Conservation (phyloP, 2,888 invertebrate species). For the Rhodophaea formosa region DNA sequence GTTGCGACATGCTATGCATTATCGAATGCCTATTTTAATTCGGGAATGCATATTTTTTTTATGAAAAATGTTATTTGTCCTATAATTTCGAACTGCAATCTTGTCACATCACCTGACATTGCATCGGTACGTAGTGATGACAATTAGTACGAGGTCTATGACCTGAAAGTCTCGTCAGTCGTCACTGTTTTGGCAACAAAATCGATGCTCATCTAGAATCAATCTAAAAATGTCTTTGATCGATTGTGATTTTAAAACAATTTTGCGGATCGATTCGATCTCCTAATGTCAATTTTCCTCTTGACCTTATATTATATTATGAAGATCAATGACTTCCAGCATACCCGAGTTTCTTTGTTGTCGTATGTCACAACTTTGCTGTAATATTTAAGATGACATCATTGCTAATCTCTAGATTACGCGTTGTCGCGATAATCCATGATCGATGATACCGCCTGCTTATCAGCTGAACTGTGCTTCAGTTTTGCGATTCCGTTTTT, state of each 20-base stretch:
- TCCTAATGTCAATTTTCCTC: background rate
- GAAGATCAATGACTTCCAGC: constrained; percentile 8
- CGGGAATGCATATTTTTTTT: background rate
- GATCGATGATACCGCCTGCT: constrained; percentile 7
- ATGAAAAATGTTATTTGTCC: background rate
- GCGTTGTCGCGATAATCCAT: constrained; percentile 2
- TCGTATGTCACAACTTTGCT: background rate
- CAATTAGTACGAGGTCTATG: background rate
- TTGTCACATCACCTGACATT: background rate
- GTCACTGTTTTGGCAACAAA: too few species aligned
- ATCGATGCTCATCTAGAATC: too few species aligned
- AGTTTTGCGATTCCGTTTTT: background rate
- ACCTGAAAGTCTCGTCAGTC: background rate
- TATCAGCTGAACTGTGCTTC: background rate
- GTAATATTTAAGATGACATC: constrained; percentile 1
- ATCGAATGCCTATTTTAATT: background rate
- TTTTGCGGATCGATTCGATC: background rate
- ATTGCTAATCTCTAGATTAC: background rate
- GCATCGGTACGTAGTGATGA: background rate
- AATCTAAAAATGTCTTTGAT: too few species aligned
- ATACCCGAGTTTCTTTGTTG: constrained; percentile 2
- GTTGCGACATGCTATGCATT: background rate
- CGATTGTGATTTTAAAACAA: too few species aligned
- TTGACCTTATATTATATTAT: background rate
- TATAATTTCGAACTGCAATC: too few species aligned